These are phyloP conservation scores for Narcine bancroftii DNA, from an alignment of 2,113 vertebrate genomes.

Conservation along the genomic window DNA sequence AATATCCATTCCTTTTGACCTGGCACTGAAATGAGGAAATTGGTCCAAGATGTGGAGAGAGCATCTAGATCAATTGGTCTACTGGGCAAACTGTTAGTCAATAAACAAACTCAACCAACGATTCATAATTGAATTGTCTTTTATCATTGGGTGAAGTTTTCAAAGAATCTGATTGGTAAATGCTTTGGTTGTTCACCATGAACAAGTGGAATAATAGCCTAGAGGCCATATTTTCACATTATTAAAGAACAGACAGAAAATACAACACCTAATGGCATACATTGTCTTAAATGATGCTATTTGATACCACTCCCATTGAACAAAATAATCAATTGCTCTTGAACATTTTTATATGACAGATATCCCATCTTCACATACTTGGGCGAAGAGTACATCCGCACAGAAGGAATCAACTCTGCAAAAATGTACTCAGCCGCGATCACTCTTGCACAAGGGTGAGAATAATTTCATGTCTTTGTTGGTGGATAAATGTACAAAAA, in stretches of 20 bases:
- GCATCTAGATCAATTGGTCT: not conserved
- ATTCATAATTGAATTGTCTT: no score
- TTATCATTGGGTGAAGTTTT: not conserved
- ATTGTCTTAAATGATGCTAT: not conserved
- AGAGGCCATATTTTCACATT: not conserved
- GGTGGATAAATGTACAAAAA: not conserved
- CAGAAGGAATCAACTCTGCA: slow-evolving; percentile 27
- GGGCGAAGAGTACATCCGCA: not conserved
- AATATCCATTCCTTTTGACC: no score
- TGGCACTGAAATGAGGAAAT: no score
- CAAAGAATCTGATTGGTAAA: not conserved
- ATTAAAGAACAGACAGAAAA: not conserved
- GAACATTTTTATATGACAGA: not conserved
- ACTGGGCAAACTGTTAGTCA: not conserved
- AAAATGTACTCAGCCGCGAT: not conserved
- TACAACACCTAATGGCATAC: not conserved
- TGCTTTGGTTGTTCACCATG: not conserved
- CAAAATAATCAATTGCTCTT: slow-evolving; percentile 18
- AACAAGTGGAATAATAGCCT: not conserved
- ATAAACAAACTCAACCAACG: not conserved
- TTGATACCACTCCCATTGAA: not conserved
- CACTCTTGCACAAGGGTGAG: not conserved
- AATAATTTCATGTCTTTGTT: not conserved
- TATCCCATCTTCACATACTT: not conserved
- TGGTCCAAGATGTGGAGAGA: no score